phyloP scores from a whole-genome alignment of 92 coral and sea anemone species.

The Umimayanthus chanpuru region DNA sequence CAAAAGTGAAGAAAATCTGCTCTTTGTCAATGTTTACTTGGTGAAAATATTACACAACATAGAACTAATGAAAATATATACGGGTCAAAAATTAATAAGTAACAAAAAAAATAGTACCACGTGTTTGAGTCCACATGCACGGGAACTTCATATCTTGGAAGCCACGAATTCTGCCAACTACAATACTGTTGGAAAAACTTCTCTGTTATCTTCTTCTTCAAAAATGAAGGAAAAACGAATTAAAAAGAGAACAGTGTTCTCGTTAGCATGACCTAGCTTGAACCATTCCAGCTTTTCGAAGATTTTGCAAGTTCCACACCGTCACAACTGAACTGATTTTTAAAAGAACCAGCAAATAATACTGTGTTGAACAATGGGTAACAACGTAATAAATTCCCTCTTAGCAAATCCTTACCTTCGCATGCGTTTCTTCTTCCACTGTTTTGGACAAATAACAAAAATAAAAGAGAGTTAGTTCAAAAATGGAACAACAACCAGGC shows the following conservation, averaged over 20 bases:
- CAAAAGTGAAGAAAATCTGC: no score
- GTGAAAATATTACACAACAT: no score
- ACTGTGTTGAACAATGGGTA: neutral
- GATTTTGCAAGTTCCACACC: neutral
- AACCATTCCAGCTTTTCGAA: neutral
- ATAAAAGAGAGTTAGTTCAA: neutral
- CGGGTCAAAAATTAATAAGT: no score
- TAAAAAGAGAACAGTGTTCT: neutral
- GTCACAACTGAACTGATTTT: neutral
- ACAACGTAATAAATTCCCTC: neutral
- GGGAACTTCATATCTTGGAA: neutral
- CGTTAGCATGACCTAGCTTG: neutral
- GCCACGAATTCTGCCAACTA: neutral
- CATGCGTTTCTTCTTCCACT: constrained; percentile 46
- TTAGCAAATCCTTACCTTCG: constrained; percentile 24
- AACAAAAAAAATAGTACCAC: neutral
- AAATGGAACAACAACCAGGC: neutral
- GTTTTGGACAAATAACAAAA: neutral
- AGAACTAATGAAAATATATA: neutral
- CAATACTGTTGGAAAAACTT: no score
- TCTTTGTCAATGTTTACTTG: no score
- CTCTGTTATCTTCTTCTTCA: neutral
- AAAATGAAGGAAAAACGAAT: neutral
- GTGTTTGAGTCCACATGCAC: neutral
- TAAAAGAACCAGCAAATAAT: neutral